A percentile compares a stretch with the other conserved stretches of the same genome.
Evolutionary conservation across 2,113 vertebrate species (phyloP).

Genomic region (Melanostigma gelatinosum): DNA sequence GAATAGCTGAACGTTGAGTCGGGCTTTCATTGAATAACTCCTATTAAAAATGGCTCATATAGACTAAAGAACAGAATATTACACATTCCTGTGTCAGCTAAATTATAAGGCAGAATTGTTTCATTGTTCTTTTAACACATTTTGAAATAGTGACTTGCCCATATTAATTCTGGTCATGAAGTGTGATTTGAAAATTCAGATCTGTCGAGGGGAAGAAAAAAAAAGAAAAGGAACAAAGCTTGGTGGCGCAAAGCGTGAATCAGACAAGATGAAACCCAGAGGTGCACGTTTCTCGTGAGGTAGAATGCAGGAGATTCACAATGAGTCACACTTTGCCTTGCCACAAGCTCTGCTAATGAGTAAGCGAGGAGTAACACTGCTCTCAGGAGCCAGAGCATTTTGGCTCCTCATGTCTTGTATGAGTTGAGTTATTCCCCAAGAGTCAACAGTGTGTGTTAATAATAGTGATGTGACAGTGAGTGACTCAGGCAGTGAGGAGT

Average conservation of each 20-base stretch:
- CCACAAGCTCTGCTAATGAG: slow-evolving; percentile 50
- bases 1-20: slow-evolving; percentile 63
- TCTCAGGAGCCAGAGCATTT: slow-evolving; percentile 48
- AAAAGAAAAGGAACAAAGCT: slow-evolving; percentile 42
- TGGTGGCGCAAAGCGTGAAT: slow-evolving; percentile 36
- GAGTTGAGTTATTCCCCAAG: slow-evolving; percentile 61
- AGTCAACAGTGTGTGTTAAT: slow-evolving; percentile 67
- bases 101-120: slow-evolving; percentile 57
- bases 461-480: slow-evolving; percentile 69
- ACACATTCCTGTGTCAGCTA: slow-evolving; percentile 53
- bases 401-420: slow-evolving; percentile 49
- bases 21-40: slow-evolving; percentile 56
- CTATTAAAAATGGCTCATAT: slow-evolving; percentile 58
- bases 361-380: slow-evolving; percentile 42
- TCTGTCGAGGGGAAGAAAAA: slow-evolving; percentile 17
- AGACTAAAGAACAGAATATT: slow-evolving; percentile 47
- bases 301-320: slow-evolving; percentile 38
- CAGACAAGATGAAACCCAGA: slow-evolving; percentile 43
- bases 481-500: slow-evolving; percentile 49
- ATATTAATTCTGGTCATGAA: slow-evolving; percentile 44
- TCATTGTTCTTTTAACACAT: slow-evolving; percentile 56
- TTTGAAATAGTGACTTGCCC: slow-evolving; percentile 28
- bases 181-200: slow-evolving; percentile 57
- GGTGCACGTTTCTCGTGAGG: slow-evolving; percentile 49
- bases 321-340: slow-evolving; percentile 61